phyloP scores from a whole-genome alignment of 2,888 invertebrate genomes.

The Hemistola chrysoprasaria region DNA sequence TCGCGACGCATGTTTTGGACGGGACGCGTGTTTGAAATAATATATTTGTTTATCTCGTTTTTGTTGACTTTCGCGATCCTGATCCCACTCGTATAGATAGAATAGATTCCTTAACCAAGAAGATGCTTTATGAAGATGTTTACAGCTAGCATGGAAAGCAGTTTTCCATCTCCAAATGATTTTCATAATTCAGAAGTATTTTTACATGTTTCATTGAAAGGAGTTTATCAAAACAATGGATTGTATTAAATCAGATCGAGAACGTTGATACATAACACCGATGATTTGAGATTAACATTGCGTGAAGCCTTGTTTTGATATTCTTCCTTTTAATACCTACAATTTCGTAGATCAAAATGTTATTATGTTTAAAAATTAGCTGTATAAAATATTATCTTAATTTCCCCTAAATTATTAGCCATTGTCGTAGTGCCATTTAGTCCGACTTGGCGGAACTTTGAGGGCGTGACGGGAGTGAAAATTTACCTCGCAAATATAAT shows the following conservation, averaged over 20 bases:
- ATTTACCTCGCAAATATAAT: constrained; percentile 13
- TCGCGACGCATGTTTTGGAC: constrained; percentile 11
- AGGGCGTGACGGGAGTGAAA: constrained; percentile 3
- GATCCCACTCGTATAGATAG: no score
- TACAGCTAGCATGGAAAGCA: no score
- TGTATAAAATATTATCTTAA: not conserved
- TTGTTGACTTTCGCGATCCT: not conserved
- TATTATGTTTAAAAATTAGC: no score
- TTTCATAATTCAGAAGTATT: not conserved
- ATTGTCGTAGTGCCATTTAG: constrained; percentile 8
- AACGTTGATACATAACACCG: constrained; percentile 23
- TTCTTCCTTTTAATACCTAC: no score
- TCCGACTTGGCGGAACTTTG: constrained; percentile 1
- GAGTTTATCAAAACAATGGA: constrained; percentile 33
- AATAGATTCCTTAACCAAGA: no score
- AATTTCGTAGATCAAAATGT: no score
- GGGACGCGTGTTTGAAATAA: constrained; percentile 1
- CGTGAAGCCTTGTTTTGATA: no score
- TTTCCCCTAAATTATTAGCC: constrained; percentile 7
- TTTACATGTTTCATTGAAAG: constrained; percentile 7
- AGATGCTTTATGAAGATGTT: no score
- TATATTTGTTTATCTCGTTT: no score
- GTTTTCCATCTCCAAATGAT: no score
- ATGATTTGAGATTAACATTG: no score
- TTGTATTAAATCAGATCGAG: constrained; percentile 15